A percentile compares a stretch with the other conserved stretches of the same genome.
phyloP scores from a whole-genome alignment of 2,113 vertebrate genomes.

The Lamprologus tigripictilis region DNA sequence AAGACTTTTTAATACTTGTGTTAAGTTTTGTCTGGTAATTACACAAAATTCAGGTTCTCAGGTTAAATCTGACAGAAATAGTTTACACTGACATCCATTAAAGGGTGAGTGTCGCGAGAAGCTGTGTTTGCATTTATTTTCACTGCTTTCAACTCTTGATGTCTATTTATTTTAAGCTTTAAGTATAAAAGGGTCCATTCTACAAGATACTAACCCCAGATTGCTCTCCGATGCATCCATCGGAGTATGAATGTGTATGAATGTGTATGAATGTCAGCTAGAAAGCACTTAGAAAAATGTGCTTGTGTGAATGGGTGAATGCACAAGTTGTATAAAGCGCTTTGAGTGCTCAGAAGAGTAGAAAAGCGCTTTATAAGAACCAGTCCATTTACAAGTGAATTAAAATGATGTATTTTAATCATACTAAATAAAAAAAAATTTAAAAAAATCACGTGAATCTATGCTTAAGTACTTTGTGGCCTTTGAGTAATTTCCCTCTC shows the following conservation, averaged over 20 bases:
- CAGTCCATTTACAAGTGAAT: not conserved
- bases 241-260: not conserved
- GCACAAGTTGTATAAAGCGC: not conserved
- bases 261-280: accelerated
- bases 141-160: not conserved
- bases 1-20: not conserved
- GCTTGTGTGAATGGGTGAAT: not conserved
- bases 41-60: not conserved
- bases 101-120: not conserved
- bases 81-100: not conserved
- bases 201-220: not conserved
- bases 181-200: not conserved
- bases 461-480: not conserved
- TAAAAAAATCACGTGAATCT: not conserved
- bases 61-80: not conserved
- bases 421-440: no score
- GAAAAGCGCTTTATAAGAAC: accelerated
- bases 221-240: not conserved
- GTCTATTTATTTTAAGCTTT: not conserved
- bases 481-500: not conserved
- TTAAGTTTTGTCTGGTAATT: not conserved
- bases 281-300: accelerated
- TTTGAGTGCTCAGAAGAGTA: not conserved
- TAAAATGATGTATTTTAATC: not conserved
- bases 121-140: not conserved